Base-by-base conservation (phyloP, 2,888 invertebrate species). In the Tanypteryx hageni region DNA sequence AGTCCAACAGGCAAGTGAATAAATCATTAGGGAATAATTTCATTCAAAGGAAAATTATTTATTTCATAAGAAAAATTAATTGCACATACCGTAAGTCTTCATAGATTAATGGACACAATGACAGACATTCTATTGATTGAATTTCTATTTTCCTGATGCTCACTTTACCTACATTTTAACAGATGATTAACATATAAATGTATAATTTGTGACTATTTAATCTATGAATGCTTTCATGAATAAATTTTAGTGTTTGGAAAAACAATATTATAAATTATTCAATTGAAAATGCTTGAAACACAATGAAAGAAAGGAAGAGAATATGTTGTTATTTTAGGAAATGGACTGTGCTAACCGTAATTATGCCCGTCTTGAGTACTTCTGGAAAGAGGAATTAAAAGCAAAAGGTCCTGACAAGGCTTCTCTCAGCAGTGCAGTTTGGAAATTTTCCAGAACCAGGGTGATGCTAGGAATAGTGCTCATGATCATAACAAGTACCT, bases 371-470 rank as follows among this genome's bases (percentile, higher is more conserved):
- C 27, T 92, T 10, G 27, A 81, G 22, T 82, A 61, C 92, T 31
- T 92, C 57, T 92, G 92, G 92, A 82, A 92, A 57, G 31, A 92
- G 7, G 92, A 92, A 59, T 7, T 92, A 59, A 61, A 82, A 59
- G 10, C 16, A 13, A 83, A 44, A 56, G 84, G 82, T 5, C 56
- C 92, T n/a, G 16, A 7, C 8, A 58, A 92, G 18, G 92, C 92
- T 58, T 92, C 92, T 0, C 92, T 92, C 8, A 18, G 44, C 27
- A 61, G 59, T 59, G 92, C 92, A 3, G 58, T 92, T 57, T 92
- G 92, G 92, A 57, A 59, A 5, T 92, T 92, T 59, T 64, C 82
- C 4, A n/a, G 61, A 61, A 92, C 92, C 56, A 82, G 92, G 44
- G 31, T 31, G 16, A 58, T 92, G 8, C n/a, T 83, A n/a, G 92